Evolutionary conservation across 2,113 vertebrate species (phyloP), one percentile per base, ranked within the genome.

Genomic region (Parus major): DNA sequence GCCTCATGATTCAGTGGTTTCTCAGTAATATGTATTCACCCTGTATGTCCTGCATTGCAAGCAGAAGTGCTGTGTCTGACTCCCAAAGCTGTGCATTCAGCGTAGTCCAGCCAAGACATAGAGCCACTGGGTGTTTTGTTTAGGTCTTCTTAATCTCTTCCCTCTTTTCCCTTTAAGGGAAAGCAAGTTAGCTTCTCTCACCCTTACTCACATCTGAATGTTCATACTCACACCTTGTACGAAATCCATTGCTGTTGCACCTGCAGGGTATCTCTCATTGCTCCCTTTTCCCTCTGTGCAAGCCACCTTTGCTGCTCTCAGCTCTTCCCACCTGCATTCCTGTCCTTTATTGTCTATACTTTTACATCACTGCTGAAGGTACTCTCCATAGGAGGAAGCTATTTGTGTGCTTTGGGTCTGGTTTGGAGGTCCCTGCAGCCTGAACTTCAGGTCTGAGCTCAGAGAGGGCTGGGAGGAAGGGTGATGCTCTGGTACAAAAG

Each of bases 321-420:
- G 12, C 24, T 24, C 9, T 28, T n/a, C 20, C 86, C 12, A 5
- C 3, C 1, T 5, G 22, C 31, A 3, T 60, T 47, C 14, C 31
- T 29, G 1, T 41, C 28, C 13, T 29, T 79, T 82, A 36, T 1
- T 65, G 11, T 6, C 35, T 12, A 0, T 21, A 4, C 3, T 36
- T 80, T 4, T 17, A 20, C 71, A 41, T n/a, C 9, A 22, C 15
- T 84, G 19, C n/a, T 21, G 12, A 11, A 56, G 41, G 22, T 13
- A 22, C 3, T 0, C 11, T 24, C 20, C 2, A 0, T 12, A 55
- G 24, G 23, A 18, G 39, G 20, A 33, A n/a, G 24, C 9, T 78
- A 2, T 8, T 15, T 1, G 3, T 56, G 59, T 60, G 20, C 5
- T 3, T 60, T 61, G 60, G 31, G 7, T 49, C 21, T 90, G 35